These are phyloP conservation scores for Pyralis farinalis DNA, from an alignment of 2,888 invertebrate species.

Conservation along the genomic window DNA sequence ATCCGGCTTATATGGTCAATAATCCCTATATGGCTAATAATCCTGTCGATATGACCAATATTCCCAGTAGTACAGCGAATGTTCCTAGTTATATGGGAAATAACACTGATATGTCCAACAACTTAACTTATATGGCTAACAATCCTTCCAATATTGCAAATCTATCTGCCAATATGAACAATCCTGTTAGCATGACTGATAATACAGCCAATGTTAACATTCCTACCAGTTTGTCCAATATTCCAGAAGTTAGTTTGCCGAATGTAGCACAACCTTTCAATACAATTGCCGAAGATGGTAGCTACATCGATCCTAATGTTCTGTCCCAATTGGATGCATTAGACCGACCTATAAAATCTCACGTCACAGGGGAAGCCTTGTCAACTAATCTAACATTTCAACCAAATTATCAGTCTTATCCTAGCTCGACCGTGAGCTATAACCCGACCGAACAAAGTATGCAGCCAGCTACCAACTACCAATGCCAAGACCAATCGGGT, in stretches of 20 bases:
- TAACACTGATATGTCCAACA: constrained; percentile 2
- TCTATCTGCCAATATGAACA: neutral
- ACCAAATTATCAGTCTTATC: constrained; percentile 23
- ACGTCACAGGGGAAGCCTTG: constrained; percentile 63
- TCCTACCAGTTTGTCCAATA: neutral
- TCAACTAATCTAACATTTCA: constrained; percentile 31
- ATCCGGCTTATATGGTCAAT: neutral
- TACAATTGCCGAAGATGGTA: constrained; percentile 13
- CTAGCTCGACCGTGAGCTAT: neutral
- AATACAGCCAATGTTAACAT: neutral
- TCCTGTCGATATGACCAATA: neutral
- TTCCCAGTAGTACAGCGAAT: neutral
- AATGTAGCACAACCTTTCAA: constrained; percentile 3
- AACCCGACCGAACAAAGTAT: constrained; percentile 31
- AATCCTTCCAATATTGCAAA: neutral
- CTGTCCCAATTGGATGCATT: constrained; percentile 51
- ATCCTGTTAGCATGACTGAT: neutral
- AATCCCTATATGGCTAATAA: neutral
- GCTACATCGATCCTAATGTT: constrained; percentile 19
- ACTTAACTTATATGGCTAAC: neutral
- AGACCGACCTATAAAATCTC: constrained; percentile 70
- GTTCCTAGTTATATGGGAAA: neutral
- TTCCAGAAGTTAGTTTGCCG: neutral
- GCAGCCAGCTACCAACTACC: constrained; percentile 30
- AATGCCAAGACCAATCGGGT: constrained; percentile 33